Conservation (phyloP, 2,888 invertebrate genomes). For the Pachydiplax longipennis region DNA sequence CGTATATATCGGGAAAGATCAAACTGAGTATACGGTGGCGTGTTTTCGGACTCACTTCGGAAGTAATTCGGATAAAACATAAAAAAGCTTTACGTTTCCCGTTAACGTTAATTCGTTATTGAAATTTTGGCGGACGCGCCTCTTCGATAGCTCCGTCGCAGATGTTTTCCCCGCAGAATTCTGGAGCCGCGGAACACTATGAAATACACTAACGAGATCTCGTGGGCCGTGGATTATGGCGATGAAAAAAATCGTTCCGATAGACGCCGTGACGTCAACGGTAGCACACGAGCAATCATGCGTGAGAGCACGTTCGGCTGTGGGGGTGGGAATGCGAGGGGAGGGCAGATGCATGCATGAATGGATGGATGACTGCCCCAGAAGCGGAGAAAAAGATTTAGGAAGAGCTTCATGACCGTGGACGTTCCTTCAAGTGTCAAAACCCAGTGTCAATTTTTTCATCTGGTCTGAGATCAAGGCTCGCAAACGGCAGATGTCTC, state of each 20-base stretch:
- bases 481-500: not conserved
- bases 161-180: not conserved
- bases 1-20: no score
- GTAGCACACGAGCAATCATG: slow-evolving; percentile 9
- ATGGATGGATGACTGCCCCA: not conserved
- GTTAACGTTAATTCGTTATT: not conserved
- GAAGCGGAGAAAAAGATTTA: not conserved
- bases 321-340: not conserved
- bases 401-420: not conserved
- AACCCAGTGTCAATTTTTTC: not conserved
- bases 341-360: not conserved
- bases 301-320: slow-evolving; percentile 11
- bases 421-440: not conserved
- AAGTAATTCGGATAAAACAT: not conserved
- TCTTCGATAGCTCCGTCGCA: not conserved
- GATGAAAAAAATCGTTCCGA: not conserved
- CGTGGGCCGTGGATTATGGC: not conserved
- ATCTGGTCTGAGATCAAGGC: not conserved
- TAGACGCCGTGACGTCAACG: not conserved
- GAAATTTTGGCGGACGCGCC: not conserved
- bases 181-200: not conserved
- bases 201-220: not conserved
- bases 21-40: not conserved
- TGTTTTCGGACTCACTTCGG: not conserved
- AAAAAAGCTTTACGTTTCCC: not conserved